Conservation (phyloP, 2,797 vertebrate species). For the Pangasius krempfi region DNA sequence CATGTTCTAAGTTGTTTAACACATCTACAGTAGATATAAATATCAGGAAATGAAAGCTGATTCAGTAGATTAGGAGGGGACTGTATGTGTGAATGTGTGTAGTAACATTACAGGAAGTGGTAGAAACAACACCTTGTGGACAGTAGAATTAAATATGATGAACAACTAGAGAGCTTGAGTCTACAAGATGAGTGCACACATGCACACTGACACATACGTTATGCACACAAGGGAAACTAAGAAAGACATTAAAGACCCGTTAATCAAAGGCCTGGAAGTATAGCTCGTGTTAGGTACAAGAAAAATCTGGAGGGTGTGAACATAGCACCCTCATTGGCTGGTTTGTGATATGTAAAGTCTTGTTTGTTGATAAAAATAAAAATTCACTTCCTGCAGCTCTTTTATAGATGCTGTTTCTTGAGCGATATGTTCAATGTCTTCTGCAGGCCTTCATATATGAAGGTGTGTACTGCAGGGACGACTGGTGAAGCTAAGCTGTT, state of each 20-base stretch:
- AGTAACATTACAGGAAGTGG: slow-evolving; percentile 44
- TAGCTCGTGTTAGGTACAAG: neutral
- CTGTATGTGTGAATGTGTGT: no score
- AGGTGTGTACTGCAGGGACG: slow-evolving; percentile 3
- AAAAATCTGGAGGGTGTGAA: slow-evolving; percentile 26
- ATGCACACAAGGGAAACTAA: slow-evolving; percentile 4
- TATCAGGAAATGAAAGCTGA: no score
- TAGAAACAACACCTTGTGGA: slow-evolving; percentile 47
- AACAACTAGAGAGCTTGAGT: neutral
- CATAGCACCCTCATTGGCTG: slow-evolving; percentile 55
- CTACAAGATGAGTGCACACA: neutral
- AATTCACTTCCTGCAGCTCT: neutral
- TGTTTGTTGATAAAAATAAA: neutral
- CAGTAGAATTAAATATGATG: slow-evolving; percentile 72
- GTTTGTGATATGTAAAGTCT: neutral
- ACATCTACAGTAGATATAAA: no score
- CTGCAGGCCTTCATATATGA: slow-evolving; percentile 2
- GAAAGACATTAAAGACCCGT: neutral
- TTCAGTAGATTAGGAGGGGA: no score
- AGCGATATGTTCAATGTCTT: neutral
- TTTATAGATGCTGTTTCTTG: neutral
- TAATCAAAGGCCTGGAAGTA: neutral
- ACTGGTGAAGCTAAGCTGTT: neutral
- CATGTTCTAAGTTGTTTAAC: no score
- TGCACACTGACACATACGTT: slow-evolving; percentile 61